Evolutionary conservation across 2,888 invertebrate genomes (phyloP), one percentile per base, ranked within the genome.

Genomic region (Idaea straminata): DNA sequence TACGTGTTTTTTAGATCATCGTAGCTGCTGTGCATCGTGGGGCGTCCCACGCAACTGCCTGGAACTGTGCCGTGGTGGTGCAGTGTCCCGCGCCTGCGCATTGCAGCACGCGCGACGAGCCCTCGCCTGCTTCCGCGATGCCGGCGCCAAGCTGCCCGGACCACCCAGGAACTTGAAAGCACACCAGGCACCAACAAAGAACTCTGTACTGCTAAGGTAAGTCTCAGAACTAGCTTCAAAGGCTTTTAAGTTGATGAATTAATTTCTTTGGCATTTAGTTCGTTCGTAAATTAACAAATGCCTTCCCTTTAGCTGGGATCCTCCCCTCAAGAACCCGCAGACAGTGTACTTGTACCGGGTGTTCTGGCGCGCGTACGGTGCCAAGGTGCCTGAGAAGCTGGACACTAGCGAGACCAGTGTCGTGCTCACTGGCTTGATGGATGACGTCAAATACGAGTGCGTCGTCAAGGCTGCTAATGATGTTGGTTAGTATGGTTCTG

Each of bases 381-480:
- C 88, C 77, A 93, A 91, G 79, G 94, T 87, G 78, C 95, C 86
- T 69, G 94, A 90, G 94, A 96, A 94, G 87, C 93, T 95, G 72
- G 97, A 97, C 88, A 96, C 96, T 13, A 94, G 95, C 72, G 94
- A 95, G 74, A 96, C 95, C 60, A 95, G 94, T 80, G 94, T 96
- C 62, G 95, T 94, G 70, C 94, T 97, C 63, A 93, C 94, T n/a
- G 95, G 95, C 0, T 91, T 97, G 35, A 94, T 95, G 78, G 95
- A 96, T 70, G 96, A 96, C 73, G 94, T 95, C 61, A 93, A 94
- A 0, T 97, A 97, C 83, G 97, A 97, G 84, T 95, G 96, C 73
- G 96, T 96, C 2, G 95, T 97, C 0, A 97, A 97, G 84, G 96
- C 97, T 35, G 96, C 96, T 63, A 97, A 97, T 84, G 94, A 95